Conservation (phyloP, 2,797 vertebrate genomes). For the Oreortyx pictus region DNA sequence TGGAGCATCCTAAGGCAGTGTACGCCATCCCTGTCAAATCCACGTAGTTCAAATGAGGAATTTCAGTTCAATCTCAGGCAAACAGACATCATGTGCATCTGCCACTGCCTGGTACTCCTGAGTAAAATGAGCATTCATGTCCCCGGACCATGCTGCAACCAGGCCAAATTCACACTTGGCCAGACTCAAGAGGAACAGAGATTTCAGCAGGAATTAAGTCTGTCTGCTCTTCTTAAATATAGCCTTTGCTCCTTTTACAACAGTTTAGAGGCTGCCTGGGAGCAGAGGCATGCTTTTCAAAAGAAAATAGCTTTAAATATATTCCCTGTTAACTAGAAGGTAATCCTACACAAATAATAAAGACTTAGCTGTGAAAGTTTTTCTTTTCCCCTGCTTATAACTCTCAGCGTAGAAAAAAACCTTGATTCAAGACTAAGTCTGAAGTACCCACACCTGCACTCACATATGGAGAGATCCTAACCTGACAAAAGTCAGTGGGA, state of each 20-base stretch:
- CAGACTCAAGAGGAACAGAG: background rate
- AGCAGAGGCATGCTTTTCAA: background rate
- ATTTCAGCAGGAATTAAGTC: background rate
- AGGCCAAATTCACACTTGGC: background rate
- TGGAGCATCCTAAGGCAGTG: background rate
- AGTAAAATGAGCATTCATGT: background rate
- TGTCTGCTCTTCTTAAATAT: background rate
- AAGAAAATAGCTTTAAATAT: background rate
- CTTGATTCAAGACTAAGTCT: background rate
- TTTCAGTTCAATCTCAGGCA: background rate
- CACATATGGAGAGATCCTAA: background rate
- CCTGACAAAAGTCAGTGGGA: background rate
- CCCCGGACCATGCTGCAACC: background rate
- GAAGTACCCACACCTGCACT: constrained; percentile 9
- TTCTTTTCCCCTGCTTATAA: background rate
- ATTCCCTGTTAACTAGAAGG: constrained; percentile 4
- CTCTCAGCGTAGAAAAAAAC: background rate
- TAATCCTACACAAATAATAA: constrained; percentile 27
- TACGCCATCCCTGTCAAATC: background rate
- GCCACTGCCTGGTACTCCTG: background rate
- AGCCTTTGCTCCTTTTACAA: background rate
- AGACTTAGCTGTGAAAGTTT: background rate
- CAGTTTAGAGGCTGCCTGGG: background rate
- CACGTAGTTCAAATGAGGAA: accelerated
- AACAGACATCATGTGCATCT: accelerated